Conservation (phyloP, 2,113 vertebrate genomes). For the Ceyx cyanopectus region DNA sequence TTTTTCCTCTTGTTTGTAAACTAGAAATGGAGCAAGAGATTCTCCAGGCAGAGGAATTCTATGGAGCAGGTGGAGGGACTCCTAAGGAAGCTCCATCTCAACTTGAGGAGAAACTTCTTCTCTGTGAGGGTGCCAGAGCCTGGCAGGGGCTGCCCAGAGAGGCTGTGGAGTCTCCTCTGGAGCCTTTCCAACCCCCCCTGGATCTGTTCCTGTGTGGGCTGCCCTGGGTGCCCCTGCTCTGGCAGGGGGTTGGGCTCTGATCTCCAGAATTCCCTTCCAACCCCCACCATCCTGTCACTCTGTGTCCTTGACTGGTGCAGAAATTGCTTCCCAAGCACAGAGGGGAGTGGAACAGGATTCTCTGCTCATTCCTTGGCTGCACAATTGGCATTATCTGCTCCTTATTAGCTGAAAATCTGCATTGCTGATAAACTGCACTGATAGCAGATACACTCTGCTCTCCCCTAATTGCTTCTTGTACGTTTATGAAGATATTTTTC, state of each 20-base stretch:
- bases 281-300: neutral
- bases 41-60: neutral
- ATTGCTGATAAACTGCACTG: neutral
- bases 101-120: too few species aligned
- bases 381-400: neutral
- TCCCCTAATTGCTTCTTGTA: conserved; percentile 32
- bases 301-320: neutral
- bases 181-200: too few species aligned
- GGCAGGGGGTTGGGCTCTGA: too few species aligned
- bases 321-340: accelerated
- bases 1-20: neutral
- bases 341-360: neutral
- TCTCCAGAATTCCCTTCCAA: too few species aligned
- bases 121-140: too few species aligned
- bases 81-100: too few species aligned
- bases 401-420: conserved; percentile 34
- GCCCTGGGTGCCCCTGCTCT: too few species aligned
- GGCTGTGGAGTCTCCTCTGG: too few species aligned
- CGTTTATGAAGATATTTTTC: neutral
- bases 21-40: neutral
- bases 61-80: neutral
- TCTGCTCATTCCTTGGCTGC: neutral
- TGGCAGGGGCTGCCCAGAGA: too few species aligned
- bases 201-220: too few species aligned
- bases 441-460: neutral